Evolutionary conservation across 2,797 vertebrate species (phyloP), one percentile per base, ranked within the genome.

Genomic region (Anolis apletophallus): DNA sequence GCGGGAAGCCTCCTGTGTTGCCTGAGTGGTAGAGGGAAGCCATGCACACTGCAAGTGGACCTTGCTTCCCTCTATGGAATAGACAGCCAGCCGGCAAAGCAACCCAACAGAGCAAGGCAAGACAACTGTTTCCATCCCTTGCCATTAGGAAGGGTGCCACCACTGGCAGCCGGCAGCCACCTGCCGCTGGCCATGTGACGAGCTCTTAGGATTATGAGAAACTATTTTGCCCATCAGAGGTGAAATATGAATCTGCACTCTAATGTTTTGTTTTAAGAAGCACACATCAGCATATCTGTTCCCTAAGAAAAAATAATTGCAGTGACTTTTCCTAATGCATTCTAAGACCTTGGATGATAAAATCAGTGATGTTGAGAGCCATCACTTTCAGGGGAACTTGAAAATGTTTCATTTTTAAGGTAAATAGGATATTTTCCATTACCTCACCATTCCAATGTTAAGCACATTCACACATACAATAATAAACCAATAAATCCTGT

Each of bases 401-500:
- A 72, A 72, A 80, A 57, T 8, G 54, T 64, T 79, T 57, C 7
- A 72, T 71, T 12, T 85, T 71, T 59, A 80, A 8, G 57, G 29
- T 59, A 80, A 80, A 74, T 32, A 61, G 11, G 54, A 77, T 19
- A 69, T 9, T 1, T 85, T 11, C 74, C 82, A 79, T 29, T 74
- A 88, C 29, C 3, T 85, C 72, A 54, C 34, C n/a, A 10, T 88
- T 19, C 17, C 29, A 29, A 46, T 90, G 86, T 89, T 81, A 89
- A 84, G 40, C n/a, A 84, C 3, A 12, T 78, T 91, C 87, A 88
- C 52, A 87, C 52, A 77, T 12, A 52, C 52, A n/a, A 0, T 59
- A 87, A 19, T 50, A 64, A 88, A 36, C 80, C 61, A 69, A 91
- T 87, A 93, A 92, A 77, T 91, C 26, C 1, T 64, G 0, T 86